A percentile compares a stretch with the other conserved stretches of the same genome.
phyloP scores from a whole-genome alignment of 2,797 vertebrate genomes.

The Antennarius maculatus region DNA sequence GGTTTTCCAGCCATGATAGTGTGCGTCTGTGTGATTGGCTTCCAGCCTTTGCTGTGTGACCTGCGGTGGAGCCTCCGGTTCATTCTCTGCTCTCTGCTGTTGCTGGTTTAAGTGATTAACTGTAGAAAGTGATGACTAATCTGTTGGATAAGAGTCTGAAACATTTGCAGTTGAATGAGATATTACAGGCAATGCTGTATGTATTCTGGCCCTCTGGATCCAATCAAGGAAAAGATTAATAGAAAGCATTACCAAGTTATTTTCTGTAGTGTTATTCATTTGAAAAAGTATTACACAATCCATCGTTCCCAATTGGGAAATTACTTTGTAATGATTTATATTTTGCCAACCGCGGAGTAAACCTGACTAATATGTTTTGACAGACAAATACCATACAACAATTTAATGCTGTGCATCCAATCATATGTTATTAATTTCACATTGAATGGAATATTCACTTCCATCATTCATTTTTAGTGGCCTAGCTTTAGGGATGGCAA shows the following conservation, averaged over 20 bases:
- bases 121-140: slow-evolving; percentile 66
- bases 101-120: slow-evolving; percentile 64
- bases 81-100: slow-evolving; percentile 56
- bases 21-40: slow-evolving; percentile 36
- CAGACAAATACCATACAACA: background rate
- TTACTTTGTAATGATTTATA: background rate
- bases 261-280: slow-evolving; percentile 8
- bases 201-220: slow-evolving; percentile 34
- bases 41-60: slow-evolving; percentile 66
- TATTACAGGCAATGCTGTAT: slow-evolving; percentile 25
- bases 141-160: slow-evolving; percentile 45
- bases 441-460: background rate
- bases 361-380: background rate
- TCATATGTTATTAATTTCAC: background rate
- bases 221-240: slow-evolving; percentile 24
- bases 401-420: background rate
- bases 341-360: background rate
- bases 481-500: background rate
- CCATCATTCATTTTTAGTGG: background rate
- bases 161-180: slow-evolving; percentile 36
- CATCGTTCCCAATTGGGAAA: slow-evolving; percentile 2
- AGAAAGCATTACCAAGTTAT: slow-evolving; percentile 15
- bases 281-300: slow-evolving; percentile 6
- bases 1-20: slow-evolving; percentile 47
- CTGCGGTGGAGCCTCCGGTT: slow-evolving; percentile 64